These are phyloP conservation scores for Zaprionus bogoriensis DNA, from an alignment of 2,888 invertebrate genomes.

Conservation along the genomic window DNA sequence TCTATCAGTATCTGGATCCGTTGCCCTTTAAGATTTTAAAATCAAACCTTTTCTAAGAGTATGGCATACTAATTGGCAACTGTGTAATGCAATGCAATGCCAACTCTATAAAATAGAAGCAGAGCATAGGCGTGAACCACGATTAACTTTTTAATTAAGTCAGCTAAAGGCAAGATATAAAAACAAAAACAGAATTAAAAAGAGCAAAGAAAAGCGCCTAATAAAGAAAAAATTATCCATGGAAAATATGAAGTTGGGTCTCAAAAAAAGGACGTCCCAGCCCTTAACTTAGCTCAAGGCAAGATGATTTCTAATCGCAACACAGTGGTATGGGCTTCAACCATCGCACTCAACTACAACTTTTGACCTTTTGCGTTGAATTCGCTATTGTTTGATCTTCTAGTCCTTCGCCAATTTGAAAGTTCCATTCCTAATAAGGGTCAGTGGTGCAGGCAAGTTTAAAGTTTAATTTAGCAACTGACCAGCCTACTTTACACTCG, in stretches of 20 bases:
- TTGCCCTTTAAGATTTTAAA: neutral
- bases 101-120: no score
- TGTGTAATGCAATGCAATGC: no score
- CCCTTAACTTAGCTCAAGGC: conserved; percentile 35
- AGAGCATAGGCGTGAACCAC: conserved; percentile 6
- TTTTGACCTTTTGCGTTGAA: conserved; percentile 57
- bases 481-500: conserved; percentile 69
- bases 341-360: conserved; percentile 18
- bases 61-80: no score
- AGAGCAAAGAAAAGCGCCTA: conserved; percentile 75
- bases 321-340: neutral
- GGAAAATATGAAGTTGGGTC: conserved; percentile 55
- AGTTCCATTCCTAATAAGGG: conserved; percentile 64
- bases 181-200: conserved; percentile 29
- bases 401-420: conserved; percentile 27
- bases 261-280: conserved; percentile 3
- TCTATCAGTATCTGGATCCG: no score
- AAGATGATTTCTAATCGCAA: conserved; percentile 45
- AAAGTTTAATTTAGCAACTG: conserved; percentile 70
- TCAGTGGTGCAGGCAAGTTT: conserved; percentile 45
- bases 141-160: conserved; percentile 78
- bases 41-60: neutral
- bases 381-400: conserved; percentile 19
- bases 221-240: conserved; percentile 81
- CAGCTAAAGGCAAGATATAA: conserved; percentile 49